Conservation (phyloP, 2,113 vertebrate genomes). For the Gymnorhina tibicen region DNA sequence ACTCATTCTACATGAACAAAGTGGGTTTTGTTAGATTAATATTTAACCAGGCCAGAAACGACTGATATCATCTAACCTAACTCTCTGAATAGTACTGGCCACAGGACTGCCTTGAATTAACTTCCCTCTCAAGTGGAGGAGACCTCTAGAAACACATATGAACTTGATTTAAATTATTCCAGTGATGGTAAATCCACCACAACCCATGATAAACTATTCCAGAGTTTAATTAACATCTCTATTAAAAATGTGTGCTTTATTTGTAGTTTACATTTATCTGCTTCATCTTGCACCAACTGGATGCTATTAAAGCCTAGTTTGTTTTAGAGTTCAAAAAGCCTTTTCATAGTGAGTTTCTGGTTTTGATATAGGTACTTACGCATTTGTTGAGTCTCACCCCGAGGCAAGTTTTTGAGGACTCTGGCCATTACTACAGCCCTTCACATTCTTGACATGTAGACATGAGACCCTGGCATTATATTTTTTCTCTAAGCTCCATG, state of each 20-base stretch:
- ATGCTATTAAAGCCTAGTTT: slow-evolving; percentile 46
- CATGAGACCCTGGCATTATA: background rate
- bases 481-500: background rate
- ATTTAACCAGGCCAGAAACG: background rate
- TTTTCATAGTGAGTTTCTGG: background rate
- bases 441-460: background rate
- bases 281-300: slow-evolving; percentile 48
- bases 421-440: background rate
- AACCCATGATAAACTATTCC: slow-evolving; percentile 1
- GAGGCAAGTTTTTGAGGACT: background rate
- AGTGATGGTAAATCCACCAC: slow-evolving; percentile 16
- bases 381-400: background rate
- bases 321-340: slow-evolving; percentile 32
- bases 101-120: slow-evolving; percentile 32
- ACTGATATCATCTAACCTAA: background rate
- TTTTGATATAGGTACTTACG: slow-evolving; percentile 35
- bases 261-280: slow-evolving; percentile 42
- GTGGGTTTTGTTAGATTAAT: background rate
- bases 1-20: background rate
- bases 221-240: slow-evolving; percentile 51
- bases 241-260: slow-evolving; percentile 48
- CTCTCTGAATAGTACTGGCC: background rate
- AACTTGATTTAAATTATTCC: slow-evolving; percentile 25
- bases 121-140: background rate
- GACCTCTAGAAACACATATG: slow-evolving; percentile 13